A percentile compares a stretch with the other conserved stretches of the same genome.
Evolutionary conservation across 2,888 invertebrate genomes (phyloP).

Genomic region (Rhingia rostrata): DNA sequence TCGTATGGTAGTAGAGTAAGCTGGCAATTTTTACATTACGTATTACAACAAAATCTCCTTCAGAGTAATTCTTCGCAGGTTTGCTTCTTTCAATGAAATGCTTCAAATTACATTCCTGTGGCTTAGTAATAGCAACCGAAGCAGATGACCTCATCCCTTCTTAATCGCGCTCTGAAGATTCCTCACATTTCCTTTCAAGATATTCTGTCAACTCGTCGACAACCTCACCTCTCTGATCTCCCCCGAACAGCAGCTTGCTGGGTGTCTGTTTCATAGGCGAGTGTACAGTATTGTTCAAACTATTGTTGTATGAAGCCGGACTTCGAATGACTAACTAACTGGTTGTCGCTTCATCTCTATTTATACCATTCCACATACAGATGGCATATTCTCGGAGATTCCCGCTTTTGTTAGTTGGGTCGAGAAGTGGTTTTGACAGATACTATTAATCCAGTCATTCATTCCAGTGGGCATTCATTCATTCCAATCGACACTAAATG

Average conservation of each 20-base stretch:
- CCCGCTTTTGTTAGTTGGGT: no score
- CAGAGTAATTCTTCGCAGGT: conserved; percentile 52
- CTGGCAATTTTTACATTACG: conserved; percentile 43
- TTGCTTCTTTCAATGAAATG: conserved; percentile 42
- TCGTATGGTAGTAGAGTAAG: no score
- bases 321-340: no score
- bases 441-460: no score
- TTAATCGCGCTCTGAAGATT: conserved; percentile 9
- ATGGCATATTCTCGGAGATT: no score
- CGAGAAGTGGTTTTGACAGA: no score
- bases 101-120: background rate
- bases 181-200: conserved; percentile 20
- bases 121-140: conserved; percentile 36
- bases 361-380: no score
- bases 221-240: conserved; percentile 75
- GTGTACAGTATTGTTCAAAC: conserved; percentile 3
- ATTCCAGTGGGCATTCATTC: no score
- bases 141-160: conserved; percentile 35
- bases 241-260: conserved; percentile 52
- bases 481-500: no score
- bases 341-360: no score
- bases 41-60: conserved; percentile 67
- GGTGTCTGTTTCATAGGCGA: background rate
- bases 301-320: no score
- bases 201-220: conserved; percentile 59